A percentile compares a stretch with the other conserved stretches of the same genome.
These are phyloP conservation scores for Ramazzottius varieornatus DNA, from an alignment of 2,888 invertebrate genomes.

Conservation along the genomic window DNA sequence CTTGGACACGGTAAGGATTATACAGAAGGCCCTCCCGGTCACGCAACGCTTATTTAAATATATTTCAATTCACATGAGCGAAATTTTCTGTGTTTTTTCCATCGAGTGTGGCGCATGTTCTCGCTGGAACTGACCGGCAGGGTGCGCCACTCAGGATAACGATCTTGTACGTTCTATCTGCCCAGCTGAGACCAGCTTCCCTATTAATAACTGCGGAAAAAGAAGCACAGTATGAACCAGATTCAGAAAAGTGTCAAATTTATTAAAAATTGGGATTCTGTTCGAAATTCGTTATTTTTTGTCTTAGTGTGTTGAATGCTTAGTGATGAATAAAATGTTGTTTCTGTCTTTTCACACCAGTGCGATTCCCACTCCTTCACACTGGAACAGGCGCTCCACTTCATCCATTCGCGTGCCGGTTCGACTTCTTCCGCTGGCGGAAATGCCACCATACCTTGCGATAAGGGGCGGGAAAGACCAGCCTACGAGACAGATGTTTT, in stretches of 20 bases:
- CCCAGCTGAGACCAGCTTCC: no score
- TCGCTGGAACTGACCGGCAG: neutral
- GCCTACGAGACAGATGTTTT: neutral
- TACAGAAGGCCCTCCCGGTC: no score
- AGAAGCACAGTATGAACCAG: no score
- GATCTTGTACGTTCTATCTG: no score
- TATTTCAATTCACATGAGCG: neutral
- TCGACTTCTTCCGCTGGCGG: neutral
- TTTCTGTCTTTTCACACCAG: neutral
- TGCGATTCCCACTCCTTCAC: constrained; percentile 28
- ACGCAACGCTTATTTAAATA: no score
- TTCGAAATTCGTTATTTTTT: no score
- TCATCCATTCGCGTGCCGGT: constrained; percentile 23
- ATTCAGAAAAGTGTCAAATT: neutral
- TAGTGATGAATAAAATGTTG: no score
- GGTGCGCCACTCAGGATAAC: no score
- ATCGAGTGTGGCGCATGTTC: neutral
- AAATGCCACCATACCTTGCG: neutral
- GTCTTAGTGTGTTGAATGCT: no score
- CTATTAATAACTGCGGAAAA: no score
- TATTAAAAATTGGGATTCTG: neutral
- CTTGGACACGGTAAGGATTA: constrained; percentile 10
- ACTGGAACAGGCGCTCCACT: constrained; percentile 39
- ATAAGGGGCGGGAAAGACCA: neutral
- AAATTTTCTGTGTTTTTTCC: neutral